Evolutionary conservation across 2,888 invertebrate species (phyloP), one percentile per base, ranked within the genome.

Genomic region (Diarsia brunnea): DNA sequence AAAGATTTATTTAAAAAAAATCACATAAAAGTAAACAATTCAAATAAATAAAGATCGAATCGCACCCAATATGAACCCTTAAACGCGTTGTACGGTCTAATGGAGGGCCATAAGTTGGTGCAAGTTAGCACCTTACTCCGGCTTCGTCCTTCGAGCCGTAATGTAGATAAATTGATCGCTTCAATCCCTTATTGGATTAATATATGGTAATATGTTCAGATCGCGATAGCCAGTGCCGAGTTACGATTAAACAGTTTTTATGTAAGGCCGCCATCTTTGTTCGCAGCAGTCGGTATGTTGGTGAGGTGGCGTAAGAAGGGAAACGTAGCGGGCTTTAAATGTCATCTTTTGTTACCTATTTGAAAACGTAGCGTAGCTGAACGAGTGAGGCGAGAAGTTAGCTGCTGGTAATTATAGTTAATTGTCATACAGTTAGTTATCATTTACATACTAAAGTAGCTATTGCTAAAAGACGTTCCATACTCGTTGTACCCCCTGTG

Each of bases 241-340:
- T 95, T 95, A 95, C 95, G 95, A 95, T 94, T 95, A 94, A 95
- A 95, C 93, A 92, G 93, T 95, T 95, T 95, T 95, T 95, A 95
- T 95, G 95, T 94, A 91, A 93, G 92, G 93, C 93, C 93, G 93
- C 95, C 94, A 94, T 95, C 93, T 95, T 95, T 94, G 94, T 93
- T 92, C 92, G 90, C 92, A 91, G 93, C 92, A 90, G 92, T 93
- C 82, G 93, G 92, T 91, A 89, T 92, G 88, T 89, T 87, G 79
- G 64, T 78, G 58, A 19, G 68, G 64, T 84, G 89, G 90, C 75
- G 31, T 70, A 74, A 82, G 79, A 51, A 49, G 64, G n/a, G 49
- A 80, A 71, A 49, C 24, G 21, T 11, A 43, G 84, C 70, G 70
- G 10, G 8, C 21, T 67, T 0, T 0, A 47, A 51, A 31, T 31